Evolutionary conservation across 2,888 invertebrate genomes (phyloP), one percentile per base, ranked within the genome.

Genomic region (Drosophila setosimentum): DNA sequence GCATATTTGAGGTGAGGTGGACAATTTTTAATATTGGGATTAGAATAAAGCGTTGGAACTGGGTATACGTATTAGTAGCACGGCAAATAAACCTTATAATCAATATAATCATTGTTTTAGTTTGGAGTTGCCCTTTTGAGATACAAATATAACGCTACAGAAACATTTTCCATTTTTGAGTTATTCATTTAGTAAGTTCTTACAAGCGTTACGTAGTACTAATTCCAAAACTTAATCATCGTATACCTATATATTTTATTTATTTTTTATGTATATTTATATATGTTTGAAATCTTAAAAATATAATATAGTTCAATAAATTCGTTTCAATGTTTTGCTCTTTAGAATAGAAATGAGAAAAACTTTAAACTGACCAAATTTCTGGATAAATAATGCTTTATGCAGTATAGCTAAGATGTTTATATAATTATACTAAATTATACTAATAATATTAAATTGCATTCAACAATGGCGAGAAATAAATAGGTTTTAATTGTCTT

Each of bases 1-100:
- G 48, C 69, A 53, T 65, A 21, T 7, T 30, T 21, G 35, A 16
- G 11, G 51, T 42, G 16, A 27, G 18, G 27, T 24, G n/a, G 27
- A 5, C 32, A 24, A 24, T 16, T 35, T 30, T 21, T 11, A 32
- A n/a, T 13, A 27, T 48, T 54, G n/a, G 16, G 18, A 68, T 37
- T 48, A 24, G 7, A 48, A 67, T 53, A 45, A 7, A 24, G 13
- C 13, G 13, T 13, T 42, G 13, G 21, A 42, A 21, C 21, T 33
- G 6, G 1, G n/a, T 35, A 24, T 30, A 35, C 13, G n/a, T 10
- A 2, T n/a, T 27, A 18, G 33, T 5, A 2, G 10, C 24, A 33
- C 2, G 18, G 33, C 27, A 27, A 18, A 18, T 8, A 18, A 24
- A 10, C 4, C 11, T 5, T 18, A 42, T 18, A 27, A 27, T 27